Conservation (phyloP, 2,888 invertebrate species). For the Tetrapedia diversipes region DNA sequence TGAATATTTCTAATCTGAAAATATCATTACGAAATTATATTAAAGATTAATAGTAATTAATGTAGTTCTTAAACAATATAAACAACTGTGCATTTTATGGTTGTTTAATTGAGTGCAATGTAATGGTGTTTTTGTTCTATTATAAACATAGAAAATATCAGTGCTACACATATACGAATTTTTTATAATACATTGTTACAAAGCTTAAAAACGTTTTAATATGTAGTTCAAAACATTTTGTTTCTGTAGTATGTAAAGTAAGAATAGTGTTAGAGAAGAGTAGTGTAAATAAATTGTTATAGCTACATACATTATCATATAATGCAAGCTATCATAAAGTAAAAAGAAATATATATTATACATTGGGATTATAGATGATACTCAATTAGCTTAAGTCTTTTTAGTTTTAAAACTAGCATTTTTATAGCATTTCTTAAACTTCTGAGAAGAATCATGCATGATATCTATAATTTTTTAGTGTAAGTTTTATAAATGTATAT, state of each 20-base stretch:
- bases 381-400: constrained; percentile 45
- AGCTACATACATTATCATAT: not conserved
- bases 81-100: constrained; percentile 23
- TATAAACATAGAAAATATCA: not conserved
- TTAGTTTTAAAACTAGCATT: constrained; percentile 32
- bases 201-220: constrained; percentile 14
- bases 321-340: constrained; percentile 30
- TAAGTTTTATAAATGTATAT: constrained; percentile 48
- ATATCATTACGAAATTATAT: constrained; percentile 1
- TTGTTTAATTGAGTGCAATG: constrained; percentile 10
- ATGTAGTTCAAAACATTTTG: not conserved
- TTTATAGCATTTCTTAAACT: constrained; percentile 41
- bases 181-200: constrained; percentile 7
- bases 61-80: constrained; percentile 31
- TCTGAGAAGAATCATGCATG: constrained; percentile 57
- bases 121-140: constrained; percentile 22
- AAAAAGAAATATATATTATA: constrained; percentile 12
- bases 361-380: constrained; percentile 47
- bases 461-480: constrained; percentile 47
- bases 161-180: not conserved
- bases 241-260: constrained; percentile 36
- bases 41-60: not conserved
- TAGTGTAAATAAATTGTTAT: constrained; percentile 53
- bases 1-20: not conserved
- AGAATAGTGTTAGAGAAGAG: constrained; percentile 7